Evolutionary conservation across 2,797 vertebrate species (phyloP).

Genomic region (Pitangus sulphuratus): DNA sequence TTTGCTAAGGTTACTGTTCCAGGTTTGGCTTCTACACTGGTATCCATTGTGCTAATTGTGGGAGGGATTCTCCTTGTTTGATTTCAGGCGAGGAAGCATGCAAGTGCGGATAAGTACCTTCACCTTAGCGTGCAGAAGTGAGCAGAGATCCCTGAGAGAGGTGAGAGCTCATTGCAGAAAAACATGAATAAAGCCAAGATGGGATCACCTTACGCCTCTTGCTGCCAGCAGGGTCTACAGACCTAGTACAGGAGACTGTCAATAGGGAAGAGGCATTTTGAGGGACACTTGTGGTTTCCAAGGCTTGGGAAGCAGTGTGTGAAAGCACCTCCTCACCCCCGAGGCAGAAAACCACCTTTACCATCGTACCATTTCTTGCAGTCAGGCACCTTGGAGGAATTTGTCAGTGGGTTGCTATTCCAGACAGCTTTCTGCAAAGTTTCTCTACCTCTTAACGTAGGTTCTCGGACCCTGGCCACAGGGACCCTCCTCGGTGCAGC

Average conservation of each 20-base stretch:
- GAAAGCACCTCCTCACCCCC: not conserved
- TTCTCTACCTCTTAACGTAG: not conserved
- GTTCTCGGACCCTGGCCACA: not conserved
- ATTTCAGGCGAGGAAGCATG: not conserved
- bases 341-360: not conserved
- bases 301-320: not conserved
- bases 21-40: not conserved
- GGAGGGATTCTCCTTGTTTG: not conserved
- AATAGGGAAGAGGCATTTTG: fast-evolving
- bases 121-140: not conserved
- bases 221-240: not conserved
- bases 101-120: not conserved
- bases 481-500: not conserved
- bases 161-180: not conserved
- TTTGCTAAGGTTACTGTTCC: not conserved
- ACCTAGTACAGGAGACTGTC: not conserved
- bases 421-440: not conserved
- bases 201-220: not conserved
- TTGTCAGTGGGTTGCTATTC: not conserved
- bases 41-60: not conserved
- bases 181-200: not conserved
- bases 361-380: fast-evolving
- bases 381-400: not conserved
- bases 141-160: not conserved
- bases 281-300: not conserved